Evolutionary conservation across 2,797 vertebrate genomes (phyloP).

Genomic region (Sebastes variabilis): DNA sequence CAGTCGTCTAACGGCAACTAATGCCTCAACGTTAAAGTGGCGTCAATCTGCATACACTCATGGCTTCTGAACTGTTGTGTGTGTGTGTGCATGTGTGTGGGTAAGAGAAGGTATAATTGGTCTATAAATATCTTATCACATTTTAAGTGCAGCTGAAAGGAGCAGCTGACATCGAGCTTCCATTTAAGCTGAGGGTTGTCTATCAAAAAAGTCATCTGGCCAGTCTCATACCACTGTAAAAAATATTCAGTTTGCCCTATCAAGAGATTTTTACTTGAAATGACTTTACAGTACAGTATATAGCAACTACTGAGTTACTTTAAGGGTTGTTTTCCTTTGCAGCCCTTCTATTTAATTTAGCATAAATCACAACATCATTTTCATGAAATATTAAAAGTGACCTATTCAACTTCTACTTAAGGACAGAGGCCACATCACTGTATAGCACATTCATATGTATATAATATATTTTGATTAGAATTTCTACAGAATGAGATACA

Average conservation of each 20-base stretch:
- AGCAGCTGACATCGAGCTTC: slow-evolving; percentile 44
- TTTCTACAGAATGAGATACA: background rate
- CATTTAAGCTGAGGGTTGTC: slow-evolving; percentile 37
- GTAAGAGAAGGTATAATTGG: slow-evolving; percentile 38
- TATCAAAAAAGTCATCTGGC: slow-evolving; percentile 40
- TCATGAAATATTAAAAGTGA: background rate
- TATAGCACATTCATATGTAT: background rate
- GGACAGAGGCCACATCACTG: background rate
- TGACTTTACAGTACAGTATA: background rate
- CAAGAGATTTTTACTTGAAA: background rate
- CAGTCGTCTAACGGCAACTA: slow-evolving; percentile 16
- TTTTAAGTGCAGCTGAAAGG: slow-evolving; percentile 41
- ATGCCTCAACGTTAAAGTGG: slow-evolving; percentile 7
- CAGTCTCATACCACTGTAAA: background rate
- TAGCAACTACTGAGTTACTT: background rate
- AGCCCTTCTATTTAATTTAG: background rate
- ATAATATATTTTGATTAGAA: background rate
- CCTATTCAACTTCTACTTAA: background rate
- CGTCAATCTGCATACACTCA: slow-evolving; percentile 22
- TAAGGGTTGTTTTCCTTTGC: background rate
- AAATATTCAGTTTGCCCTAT: background rate
- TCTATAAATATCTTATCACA: slow-evolving; percentile 57
- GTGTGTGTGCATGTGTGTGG: background rate
- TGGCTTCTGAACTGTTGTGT: slow-evolving; percentile 7
- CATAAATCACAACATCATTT: background rate